Evolutionary conservation across 2,888 invertebrate species (phyloP).

Genomic region (Lepidochrysops patricia): DNA sequence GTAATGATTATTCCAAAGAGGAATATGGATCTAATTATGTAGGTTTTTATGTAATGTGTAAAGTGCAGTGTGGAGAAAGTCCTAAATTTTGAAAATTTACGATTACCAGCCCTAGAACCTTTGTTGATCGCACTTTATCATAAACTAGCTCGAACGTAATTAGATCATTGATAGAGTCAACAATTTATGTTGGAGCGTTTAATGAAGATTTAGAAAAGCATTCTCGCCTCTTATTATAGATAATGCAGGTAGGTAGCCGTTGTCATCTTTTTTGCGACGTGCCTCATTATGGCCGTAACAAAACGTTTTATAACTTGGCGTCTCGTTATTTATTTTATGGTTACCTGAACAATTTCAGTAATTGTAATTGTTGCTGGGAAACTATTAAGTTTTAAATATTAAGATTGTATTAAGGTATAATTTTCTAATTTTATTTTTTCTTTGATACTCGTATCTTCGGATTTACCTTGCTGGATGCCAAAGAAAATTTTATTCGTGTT

Average conservation of each 20-base stretch:
- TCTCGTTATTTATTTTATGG: constrained; percentile 13
- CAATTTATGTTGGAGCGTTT: constrained; percentile 49
- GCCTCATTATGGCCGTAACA: constrained; percentile 27
- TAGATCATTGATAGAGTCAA: constrained; percentile 51
- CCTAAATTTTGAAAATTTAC: background rate
- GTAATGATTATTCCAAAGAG: no score
- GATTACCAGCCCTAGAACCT: constrained; percentile 28
- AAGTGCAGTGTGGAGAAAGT: no score
- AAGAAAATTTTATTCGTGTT: background rate
- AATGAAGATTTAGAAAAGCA: constrained; percentile 58
- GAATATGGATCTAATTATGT: no score
- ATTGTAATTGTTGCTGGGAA: background rate
- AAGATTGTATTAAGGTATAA: background rate
- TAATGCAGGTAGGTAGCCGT: constrained; percentile 42
- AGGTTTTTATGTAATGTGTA: no score
- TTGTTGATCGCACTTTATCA: constrained; percentile 26
- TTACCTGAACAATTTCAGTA: background rate
- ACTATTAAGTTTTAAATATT: background rate
- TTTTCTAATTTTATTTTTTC: no score
- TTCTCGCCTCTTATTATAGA: constrained; percentile 33
- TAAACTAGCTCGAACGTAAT: constrained; percentile 34
- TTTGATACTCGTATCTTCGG: no score
- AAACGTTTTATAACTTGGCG: constrained; percentile 24
- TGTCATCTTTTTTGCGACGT: constrained; percentile 44
- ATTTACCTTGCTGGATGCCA: background rate